These are phyloP conservation scores for Proctacanthus coquilletti DNA, from an alignment of 1,140 invertebrate species.

Conservation along the genomic window DNA sequence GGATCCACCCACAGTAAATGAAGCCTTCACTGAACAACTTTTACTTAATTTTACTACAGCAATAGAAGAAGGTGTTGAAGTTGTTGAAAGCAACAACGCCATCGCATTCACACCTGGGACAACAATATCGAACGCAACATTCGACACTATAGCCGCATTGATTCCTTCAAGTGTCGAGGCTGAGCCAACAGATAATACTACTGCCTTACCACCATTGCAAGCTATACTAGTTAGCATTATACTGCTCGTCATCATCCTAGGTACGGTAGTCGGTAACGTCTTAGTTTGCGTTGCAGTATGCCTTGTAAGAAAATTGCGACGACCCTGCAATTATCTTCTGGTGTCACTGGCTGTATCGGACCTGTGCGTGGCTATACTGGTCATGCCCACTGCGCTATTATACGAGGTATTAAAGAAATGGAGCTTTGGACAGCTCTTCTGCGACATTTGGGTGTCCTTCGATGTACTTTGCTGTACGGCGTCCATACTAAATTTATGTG, in stretches of 20 bases:
- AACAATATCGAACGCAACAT: too few species aligned
- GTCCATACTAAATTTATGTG: conserved; percentile 81
- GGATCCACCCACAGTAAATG: too few species aligned
- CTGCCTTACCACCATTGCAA: conserved; percentile 32
- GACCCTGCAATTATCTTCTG: conserved; percentile 74
- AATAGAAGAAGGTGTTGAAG: too few species aligned
- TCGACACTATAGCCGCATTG: too few species aligned
- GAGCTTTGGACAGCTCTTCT: conserved; percentile 69
- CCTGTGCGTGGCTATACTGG: conserved; percentile 65
- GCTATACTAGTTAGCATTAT: conserved; percentile 54
- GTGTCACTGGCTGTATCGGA: conserved; percentile 80
- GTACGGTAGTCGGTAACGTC: conserved; percentile 75
- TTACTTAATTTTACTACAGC: too few species aligned
- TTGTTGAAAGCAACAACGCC: too few species aligned
- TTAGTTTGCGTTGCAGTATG: conserved; percentile 79
- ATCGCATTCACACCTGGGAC: too few species aligned
- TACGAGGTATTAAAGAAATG: conserved; percentile 68
- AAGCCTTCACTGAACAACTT: too few species aligned
- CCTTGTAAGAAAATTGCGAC: conserved; percentile 68
- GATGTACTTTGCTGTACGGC: conserved; percentile 72
- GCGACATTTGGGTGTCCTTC: conserved; percentile 74
- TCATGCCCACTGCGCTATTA: conserved; percentile 73
- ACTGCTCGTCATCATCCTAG: conserved; percentile 57
- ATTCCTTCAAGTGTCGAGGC: too few species aligned
- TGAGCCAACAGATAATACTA: too few species aligned